Evolutionary conservation across 2,797 vertebrate species (phyloP).

Genomic region (Clarias pachynema): DNA sequence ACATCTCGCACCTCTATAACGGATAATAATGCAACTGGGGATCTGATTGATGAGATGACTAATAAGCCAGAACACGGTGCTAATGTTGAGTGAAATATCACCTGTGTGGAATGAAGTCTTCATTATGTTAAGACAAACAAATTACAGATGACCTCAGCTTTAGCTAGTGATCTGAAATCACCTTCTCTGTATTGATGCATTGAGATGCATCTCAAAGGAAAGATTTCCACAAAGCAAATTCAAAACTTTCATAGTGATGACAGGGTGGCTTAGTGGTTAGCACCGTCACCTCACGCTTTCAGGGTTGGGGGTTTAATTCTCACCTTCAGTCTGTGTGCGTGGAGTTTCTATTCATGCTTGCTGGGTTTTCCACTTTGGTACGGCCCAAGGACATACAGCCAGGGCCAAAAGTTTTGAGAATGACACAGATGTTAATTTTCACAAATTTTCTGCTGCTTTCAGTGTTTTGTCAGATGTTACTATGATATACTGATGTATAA

Average conservation of each 20-base stretch:
- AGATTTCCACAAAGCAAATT: not conserved
- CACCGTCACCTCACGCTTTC: too few relatives aligned
- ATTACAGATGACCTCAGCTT: not conserved
- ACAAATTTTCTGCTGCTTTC: too few relatives aligned
- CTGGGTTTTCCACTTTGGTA: too few relatives aligned
- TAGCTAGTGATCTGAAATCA: not conserved
- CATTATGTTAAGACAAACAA: not conserved
- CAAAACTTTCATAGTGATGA: not conserved
- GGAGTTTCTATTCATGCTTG: too few relatives aligned
- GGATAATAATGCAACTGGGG: slow-evolving; percentile 8
- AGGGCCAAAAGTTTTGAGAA: too few relatives aligned
- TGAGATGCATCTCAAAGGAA: not conserved
- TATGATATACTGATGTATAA: too few relatives aligned
- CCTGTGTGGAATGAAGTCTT: slow-evolving; percentile 5
- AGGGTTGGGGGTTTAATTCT: too few relatives aligned
- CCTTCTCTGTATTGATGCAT: not conserved
- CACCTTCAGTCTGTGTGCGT: too few relatives aligned
- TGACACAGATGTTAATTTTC: too few relatives aligned
- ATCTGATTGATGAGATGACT: slow-evolving; percentile 5
- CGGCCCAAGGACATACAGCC: too few relatives aligned
- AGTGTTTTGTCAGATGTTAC: too few relatives aligned
- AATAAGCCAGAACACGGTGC: not conserved
- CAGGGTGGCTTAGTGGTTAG: too few relatives aligned
- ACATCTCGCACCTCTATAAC: not conserved
- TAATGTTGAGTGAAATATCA: slow-evolving; percentile 21